phyloP scores from a whole-genome alignment of 2,113 vertebrate genomes.

The Podocnemis expansa region DNA sequence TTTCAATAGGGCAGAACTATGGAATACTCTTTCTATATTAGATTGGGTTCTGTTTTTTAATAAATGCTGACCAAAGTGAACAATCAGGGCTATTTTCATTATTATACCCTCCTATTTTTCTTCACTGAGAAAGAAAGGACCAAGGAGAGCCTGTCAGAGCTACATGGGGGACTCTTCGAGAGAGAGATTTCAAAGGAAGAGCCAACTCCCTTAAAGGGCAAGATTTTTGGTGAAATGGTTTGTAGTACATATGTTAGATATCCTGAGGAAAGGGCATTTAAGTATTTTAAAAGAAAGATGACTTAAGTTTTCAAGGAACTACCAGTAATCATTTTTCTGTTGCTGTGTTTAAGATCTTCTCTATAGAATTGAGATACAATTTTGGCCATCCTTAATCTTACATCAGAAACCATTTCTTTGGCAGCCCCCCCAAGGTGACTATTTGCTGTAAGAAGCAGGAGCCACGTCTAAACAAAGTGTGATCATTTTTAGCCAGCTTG shows the following conservation, averaged over 20 bases:
- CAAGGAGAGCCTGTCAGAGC: background rate
- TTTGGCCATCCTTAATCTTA: slow-evolving; percentile 60
- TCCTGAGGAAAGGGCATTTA: slow-evolving; percentile 49
- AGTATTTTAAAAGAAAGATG: slow-evolving; percentile 67
- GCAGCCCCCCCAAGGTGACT: slow-evolving; percentile 20
- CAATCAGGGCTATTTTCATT: background rate
- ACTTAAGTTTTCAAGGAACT: slow-evolving; percentile 64
- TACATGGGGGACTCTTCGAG: background rate
- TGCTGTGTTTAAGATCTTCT: slow-evolving; percentile 67
- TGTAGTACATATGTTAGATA: slow-evolving; percentile 8
- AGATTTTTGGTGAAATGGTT: slow-evolving; percentile 36
- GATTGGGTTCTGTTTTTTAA: background rate
- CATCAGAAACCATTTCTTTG: slow-evolving; percentile 49
- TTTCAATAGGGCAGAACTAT: background rate
- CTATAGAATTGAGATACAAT: slow-evolving; percentile 59
- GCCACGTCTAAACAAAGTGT: slow-evolving; percentile 50
- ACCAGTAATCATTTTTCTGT: slow-evolving; percentile 67
- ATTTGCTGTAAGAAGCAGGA: slow-evolving; percentile 20
- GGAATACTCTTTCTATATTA: background rate
- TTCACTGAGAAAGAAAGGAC: background rate
- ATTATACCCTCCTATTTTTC: background rate
- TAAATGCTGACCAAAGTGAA: background rate
- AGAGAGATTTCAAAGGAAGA: slow-evolving; percentile 25
- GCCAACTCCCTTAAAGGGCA: background rate
- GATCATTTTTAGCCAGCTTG: slow-evolving; percentile 20